phyloP scores from a whole-genome alignment of 2,888 invertebrate genomes.

The Himalopsyche anomala region DNA sequence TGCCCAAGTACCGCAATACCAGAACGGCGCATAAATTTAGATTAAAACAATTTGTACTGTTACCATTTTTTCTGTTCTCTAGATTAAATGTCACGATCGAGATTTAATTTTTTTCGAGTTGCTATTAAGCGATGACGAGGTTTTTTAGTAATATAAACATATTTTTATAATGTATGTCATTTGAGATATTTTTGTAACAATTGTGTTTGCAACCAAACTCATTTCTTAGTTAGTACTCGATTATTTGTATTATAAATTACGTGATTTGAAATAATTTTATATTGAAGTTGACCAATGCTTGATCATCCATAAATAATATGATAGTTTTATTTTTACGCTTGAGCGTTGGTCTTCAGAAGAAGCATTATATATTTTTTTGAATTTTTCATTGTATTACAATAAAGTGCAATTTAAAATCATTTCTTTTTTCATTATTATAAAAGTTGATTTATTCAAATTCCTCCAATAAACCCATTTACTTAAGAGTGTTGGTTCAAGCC shows the following conservation, averaged over 20 bases:
- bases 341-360: not conserved
- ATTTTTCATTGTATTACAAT: not conserved
- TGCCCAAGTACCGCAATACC: slow-evolving; percentile 68
- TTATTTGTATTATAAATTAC: not conserved
- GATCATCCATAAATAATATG: not conserved
- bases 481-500: too few relatives aligned
- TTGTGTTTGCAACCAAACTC: not conserved
- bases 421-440: too few relatives aligned
- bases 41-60: not conserved
- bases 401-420: too few relatives aligned
- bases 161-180: too few relatives aligned
- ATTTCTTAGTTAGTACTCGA: not conserved
- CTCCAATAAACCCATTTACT: too few relatives aligned
- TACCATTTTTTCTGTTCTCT: not conserved
- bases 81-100: not conserved
- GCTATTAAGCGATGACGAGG: too few relatives aligned
- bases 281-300: slow-evolving; percentile 14
- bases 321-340: not conserved
- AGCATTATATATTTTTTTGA: not conserved
- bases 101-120: not conserved
- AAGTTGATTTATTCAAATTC: too few relatives aligned
- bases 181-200: not conserved
- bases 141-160: too few relatives aligned
- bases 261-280: not conserved
- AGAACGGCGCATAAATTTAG: slow-evolving; percentile 27